These are phyloP conservation scores for Erinaceus europaeus DNA, from an alignment of 2,113 vertebrate species.

Conservation along the genomic window DNA sequence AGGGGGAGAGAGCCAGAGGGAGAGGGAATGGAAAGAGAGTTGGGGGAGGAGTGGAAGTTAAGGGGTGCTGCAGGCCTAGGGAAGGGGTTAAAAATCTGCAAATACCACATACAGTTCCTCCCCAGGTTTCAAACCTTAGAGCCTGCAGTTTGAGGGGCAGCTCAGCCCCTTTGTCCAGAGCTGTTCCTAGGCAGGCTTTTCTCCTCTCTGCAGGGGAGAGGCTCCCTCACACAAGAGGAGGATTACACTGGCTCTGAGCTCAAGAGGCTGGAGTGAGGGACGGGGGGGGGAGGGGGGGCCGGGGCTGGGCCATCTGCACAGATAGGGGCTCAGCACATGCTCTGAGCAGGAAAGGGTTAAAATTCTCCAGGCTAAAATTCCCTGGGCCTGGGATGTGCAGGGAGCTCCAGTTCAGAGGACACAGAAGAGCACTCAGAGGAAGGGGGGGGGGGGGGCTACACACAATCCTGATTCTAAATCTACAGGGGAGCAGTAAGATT, in stretches of 20 bases:
- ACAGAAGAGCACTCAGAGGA: constrained; percentile 21
- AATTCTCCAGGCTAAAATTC: constrained; percentile 75
- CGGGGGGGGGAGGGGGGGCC: constrained; percentile 72
- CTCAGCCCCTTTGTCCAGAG: constrained; percentile 77
- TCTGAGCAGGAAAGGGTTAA: constrained; percentile 73
- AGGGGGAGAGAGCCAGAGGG: constrained; percentile 65
- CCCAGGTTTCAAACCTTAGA: constrained; percentile 71
- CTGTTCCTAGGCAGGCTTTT: constrained; percentile 71
- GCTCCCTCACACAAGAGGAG: constrained; percentile 79
- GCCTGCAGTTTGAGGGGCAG: constrained; percentile 72
- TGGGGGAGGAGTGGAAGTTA: constrained; percentile 75
- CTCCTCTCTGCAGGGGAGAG: constrained; percentile 78
- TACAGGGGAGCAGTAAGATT: constrained; percentile 38
- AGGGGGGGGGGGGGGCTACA: background rate
- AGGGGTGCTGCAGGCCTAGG: constrained; percentile 55
- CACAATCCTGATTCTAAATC: constrained; percentile 17
- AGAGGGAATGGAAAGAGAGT: constrained; percentile 62
- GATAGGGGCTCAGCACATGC: constrained; percentile 67
- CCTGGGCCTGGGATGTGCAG: constrained; percentile 67
- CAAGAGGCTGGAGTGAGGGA: constrained; percentile 76
- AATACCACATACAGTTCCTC: constrained; percentile 53
- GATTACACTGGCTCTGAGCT: constrained; percentile 79
- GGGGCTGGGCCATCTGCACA: constrained; percentile 78
- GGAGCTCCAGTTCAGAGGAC: constrained; percentile 48
- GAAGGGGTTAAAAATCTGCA: constrained; percentile 62